Base-by-base conservation (phyloP, 2,888 invertebrate genomes). In the Mesorhabditis belari region DNA sequence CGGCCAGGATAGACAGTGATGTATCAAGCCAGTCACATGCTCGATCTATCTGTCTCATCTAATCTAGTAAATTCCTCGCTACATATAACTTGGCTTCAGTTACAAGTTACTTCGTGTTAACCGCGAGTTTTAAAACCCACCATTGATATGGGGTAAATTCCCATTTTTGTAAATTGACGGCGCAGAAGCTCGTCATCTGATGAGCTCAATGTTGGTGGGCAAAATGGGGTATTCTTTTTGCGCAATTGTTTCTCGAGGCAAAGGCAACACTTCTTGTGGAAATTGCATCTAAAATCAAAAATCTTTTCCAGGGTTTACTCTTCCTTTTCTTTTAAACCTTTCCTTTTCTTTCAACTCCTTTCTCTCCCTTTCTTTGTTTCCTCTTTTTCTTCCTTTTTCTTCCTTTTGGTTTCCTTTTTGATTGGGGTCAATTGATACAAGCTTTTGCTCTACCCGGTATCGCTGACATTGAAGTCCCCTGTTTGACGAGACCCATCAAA, bases 201-300 rank as follows among this genome's bases (percentile, higher is more conserved):
- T 12, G 53, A 17, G 27, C 29, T n/a, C 50, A 28, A 26, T 60
- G 29, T 49, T 57, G 27, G 0, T 55, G 28, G 12, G 12, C 12
- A 1, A 52, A 26, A 9, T 61, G 23, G 9, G 62, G 23, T 4
- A 61, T 53, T 4, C 64, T 58, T 6, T 57, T 62, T 2, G 62
- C 57, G 60, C 80, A 80, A 57, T 79, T 79, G 64, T 80, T 80
- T 6, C 77, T 61, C 5, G 80, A 67, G 12, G 77, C 76, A 58
- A 75, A 71, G n/a, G 75, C 72, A n/a, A 59, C 80, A 80, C 55
- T 72, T 61, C 62, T 80, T 81, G 66, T 81, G 81, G 60, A 73
- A 81, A 60, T 81, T 81, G 49, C 75, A 66, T 21, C 74, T 74
- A 63, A 28, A 69, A 55, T 17, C 27, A 4, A 29, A 9, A 27